These are phyloP conservation scores for Drosophila repleta DNA, from an alignment of 1,140 invertebrate genomes.

Conservation along the genomic window DNA sequence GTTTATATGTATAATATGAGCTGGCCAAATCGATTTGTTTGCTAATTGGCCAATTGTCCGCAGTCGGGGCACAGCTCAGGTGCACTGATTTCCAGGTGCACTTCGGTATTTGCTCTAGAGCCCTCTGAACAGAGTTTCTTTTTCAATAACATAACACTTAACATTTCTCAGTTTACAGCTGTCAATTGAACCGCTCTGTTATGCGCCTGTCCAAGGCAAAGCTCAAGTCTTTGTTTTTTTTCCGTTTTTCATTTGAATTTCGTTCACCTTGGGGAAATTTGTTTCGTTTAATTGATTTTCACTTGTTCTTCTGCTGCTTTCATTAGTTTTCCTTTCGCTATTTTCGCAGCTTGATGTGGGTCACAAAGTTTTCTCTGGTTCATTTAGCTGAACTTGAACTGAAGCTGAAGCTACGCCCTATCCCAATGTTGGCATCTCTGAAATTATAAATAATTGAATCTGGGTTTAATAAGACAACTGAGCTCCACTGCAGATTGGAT, in stretches of 20 bases:
- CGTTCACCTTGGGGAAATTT: slow-evolving; percentile 32
- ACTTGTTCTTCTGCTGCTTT: background rate
- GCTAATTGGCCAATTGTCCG: slow-evolving; percentile 21
- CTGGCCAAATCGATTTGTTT: slow-evolving; percentile 8
- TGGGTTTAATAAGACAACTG: slow-evolving; percentile 1
- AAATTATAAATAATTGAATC: background rate
- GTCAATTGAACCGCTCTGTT: no score
- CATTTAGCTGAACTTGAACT: slow-evolving; percentile 7
- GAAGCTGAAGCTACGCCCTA: no score
- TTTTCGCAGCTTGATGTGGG: slow-evolving; percentile 23
- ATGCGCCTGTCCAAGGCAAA: no score
- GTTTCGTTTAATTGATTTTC: slow-evolving; percentile 55
- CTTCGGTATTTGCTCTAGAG: background rate
- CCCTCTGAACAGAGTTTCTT: no score
- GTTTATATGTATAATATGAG: background rate
- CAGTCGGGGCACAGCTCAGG: slow-evolving; percentile 3
- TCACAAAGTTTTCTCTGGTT: slow-evolving; percentile 13
- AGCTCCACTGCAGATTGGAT: slow-evolving; percentile 2
- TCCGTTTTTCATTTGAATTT: slow-evolving; percentile 6
- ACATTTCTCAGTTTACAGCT: no score
- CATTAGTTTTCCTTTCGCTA: background rate
- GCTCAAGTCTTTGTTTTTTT: no score
- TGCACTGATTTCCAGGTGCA: slow-evolving; percentile 21
- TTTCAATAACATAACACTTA: no score
- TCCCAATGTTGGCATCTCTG: background rate